Percentiles rank a stretch among this genome's conserved stretches.
Evolutionary conservation across 2,113 vertebrate species (phyloP).

Genomic region (Thomomys bottae): DNA sequence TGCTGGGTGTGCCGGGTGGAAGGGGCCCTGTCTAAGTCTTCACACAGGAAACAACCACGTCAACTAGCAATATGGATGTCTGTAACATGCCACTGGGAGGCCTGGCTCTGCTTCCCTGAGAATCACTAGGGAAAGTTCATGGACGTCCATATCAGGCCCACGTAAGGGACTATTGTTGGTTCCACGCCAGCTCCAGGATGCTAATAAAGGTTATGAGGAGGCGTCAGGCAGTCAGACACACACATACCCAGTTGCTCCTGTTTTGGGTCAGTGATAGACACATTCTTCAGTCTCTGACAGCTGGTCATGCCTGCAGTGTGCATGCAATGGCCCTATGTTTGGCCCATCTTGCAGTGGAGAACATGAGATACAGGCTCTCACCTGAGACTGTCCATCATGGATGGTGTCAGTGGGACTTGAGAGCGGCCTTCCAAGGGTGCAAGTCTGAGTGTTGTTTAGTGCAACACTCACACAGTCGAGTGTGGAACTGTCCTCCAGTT

Average conservation of each 20-base stretch:
- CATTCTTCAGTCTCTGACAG: not conserved
- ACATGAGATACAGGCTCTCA: not conserved
- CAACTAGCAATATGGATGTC: not conserved
- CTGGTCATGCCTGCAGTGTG: not conserved
- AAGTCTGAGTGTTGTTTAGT: not conserved
- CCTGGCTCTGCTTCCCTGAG: constrained; percentile 40
- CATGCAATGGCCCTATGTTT: not conserved
- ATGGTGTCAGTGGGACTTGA: not conserved
- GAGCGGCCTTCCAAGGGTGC: not conserved
- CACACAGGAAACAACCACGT: not conserved
- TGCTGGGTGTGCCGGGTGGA: not conserved
- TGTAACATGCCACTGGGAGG: not conserved
- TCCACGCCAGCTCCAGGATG: not conserved
- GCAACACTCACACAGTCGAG: not conserved
- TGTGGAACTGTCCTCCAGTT: not conserved
- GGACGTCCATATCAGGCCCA: not conserved
- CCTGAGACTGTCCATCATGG: not conserved
- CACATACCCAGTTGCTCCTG: not conserved
- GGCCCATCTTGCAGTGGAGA: not conserved
- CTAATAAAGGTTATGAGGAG: constrained; percentile 51
- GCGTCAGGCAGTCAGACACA: constrained; percentile 33
- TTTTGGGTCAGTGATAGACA: constrained; percentile 49
- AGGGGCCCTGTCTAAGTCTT: not conserved
- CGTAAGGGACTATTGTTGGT: not conserved
- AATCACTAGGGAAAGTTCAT: constrained; percentile 11